Evolutionary conservation across 2,113 vertebrate species (phyloP).

Genomic region (Girardinichthys multiradiatus): DNA sequence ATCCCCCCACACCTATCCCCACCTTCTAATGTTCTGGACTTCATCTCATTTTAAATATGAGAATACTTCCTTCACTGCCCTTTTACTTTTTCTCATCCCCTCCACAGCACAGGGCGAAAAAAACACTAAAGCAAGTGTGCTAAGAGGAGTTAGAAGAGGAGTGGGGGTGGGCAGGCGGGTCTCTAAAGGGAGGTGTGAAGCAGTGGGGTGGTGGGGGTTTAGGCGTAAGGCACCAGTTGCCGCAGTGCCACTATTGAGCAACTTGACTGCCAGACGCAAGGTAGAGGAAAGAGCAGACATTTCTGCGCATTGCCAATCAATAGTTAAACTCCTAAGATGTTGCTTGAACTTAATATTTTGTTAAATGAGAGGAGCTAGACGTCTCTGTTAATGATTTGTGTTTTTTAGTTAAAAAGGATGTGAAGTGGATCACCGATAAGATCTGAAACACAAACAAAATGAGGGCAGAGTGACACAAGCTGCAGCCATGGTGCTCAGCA

Average conservation of each 20-base stretch:
- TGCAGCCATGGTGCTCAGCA: background rate
- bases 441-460: constrained; percentile 6
- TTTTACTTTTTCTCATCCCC: constrained; percentile 20
- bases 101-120: constrained; percentile 20
- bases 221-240: constrained; percentile 61
- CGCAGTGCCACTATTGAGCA: constrained; percentile 61
- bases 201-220: background rate
- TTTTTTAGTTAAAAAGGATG: background rate
- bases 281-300: background rate
- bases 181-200: background rate
- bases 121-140: constrained; percentile 17
- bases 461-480: constrained; percentile 8
- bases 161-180: constrained; percentile 10
- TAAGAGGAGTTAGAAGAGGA: constrained; percentile 1
- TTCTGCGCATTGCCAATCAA: constrained; percentile 10
- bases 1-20: background rate
- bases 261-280: constrained; percentile 27
- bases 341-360: background rate
- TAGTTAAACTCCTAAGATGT: background rate
- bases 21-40: background rate
- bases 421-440: background rate
- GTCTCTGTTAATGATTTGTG: background rate
- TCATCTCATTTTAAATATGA: background rate
- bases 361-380: background rate
- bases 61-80: background rate